Base-by-base conservation (phyloP, 1,140 invertebrate species). In the Diorhabda sublineata region DNA sequence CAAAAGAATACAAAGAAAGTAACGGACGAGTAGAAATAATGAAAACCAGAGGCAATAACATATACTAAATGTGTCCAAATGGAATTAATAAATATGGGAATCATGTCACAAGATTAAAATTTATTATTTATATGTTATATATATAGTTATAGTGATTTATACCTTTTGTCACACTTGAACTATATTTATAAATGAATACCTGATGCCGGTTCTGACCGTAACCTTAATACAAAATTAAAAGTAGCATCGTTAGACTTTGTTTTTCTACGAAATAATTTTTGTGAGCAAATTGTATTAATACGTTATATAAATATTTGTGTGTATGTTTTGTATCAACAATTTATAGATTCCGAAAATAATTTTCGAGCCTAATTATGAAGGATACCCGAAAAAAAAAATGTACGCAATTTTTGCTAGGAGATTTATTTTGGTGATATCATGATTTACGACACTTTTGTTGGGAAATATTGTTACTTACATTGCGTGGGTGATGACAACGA, bases 401-500 rank as follows among this genome's bases (percentile, higher is more conserved):
- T 52, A 52, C 47, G 6, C 47, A 52, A 52, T 52, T 52, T 52
- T 52, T 52, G n/a, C n/a, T 8, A 6, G 3, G n/a, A 52, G n/a
- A n/a, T 52, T 52, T 52, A 8, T 52, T 6, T 52, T 52, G 6
- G 47, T 26, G 9, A 59, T 9, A 42, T 41, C 26, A 4, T 45
- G 26, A 68, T 61, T 60, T 60, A 66, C 42, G 7, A 60, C 58
- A 4, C 1, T 6, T 52, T 26, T 61, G 59, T 61, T 42, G 59
- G 8, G 59, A 43, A 42, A 42, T 42, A 26, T 26, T 26, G 26
- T 26, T 65, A 74, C 72, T 74, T 61, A 74, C 72, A 71, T 66
- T 74, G 72, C 61, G 72, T 74, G 9, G 72, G 72, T 9, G 72
- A 74, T 58, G 72, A 74, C 45, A 74, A 70, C 11, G 72, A 74